Percentiles rank a stretch among this genome's conserved stretches.
Evolutionary conservation across 2,888 invertebrate genomes (phyloP).

Genomic region (Onchidella celtica): DNA sequence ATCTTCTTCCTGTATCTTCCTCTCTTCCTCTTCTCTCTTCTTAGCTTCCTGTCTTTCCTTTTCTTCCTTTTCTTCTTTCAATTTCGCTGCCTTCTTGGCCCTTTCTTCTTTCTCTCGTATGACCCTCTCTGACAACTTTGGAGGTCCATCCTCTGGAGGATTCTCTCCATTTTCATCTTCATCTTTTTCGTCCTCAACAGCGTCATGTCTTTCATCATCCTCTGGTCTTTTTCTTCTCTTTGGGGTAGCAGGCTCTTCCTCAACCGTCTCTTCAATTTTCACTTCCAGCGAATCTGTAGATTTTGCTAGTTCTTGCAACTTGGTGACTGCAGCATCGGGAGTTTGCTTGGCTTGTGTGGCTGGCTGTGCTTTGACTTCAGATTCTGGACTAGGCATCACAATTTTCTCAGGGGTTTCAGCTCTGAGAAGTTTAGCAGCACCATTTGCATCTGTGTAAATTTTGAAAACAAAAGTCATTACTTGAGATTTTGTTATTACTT

Average conservation of each 20-base stretch:
- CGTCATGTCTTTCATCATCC: background rate
- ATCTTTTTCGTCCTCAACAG: background rate
- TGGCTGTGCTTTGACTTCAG: too few species aligned
- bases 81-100: constrained; percentile 4
- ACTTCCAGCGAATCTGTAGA: background rate
- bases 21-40: constrained; percentile 28
- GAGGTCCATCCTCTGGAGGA: background rate
- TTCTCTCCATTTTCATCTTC: background rate
- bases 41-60: constrained; percentile 22
- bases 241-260: background rate
- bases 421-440: too few species aligned
- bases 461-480: too few species aligned
- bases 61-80: constrained; percentile 30
- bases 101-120: constrained; percentile 24
- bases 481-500: too few species aligned
- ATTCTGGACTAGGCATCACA: too few species aligned
- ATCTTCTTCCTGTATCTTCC: background rate
- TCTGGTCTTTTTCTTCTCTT: constrained; percentile 14
- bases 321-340: too few species aligned
- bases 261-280: background rate
- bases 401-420: too few species aligned
- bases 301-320: background rate
- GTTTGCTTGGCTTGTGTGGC: too few species aligned
- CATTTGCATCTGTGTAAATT: too few species aligned
- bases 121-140: constrained; percentile 38